phyloP scores from a whole-genome alignment of 2,113 vertebrate genomes.

The Amphiprion ocellaris region DNA sequence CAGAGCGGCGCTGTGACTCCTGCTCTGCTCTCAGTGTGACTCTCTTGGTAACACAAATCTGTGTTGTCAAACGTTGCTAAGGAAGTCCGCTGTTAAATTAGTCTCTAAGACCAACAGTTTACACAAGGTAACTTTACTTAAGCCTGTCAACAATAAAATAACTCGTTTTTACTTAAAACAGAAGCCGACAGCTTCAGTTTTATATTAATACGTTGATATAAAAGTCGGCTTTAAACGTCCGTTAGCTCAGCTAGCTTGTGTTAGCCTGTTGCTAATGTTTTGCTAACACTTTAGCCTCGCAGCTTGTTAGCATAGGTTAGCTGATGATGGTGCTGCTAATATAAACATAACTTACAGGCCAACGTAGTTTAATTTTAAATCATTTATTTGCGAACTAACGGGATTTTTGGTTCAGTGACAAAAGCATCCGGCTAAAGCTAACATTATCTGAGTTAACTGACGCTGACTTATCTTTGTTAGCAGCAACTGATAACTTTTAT shows the following conservation, averaged over 20 bases:
- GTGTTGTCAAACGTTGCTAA: constrained; percentile 82
- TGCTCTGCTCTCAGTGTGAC: neutral
- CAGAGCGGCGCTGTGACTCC: constrained; percentile 24
- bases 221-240: neutral
- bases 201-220: neutral
- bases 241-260: constrained; percentile 47
- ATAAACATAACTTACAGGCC: neutral
- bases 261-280: neutral
- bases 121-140: constrained; percentile 40
- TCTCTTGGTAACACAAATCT: constrained; percentile 62
- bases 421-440: neutral
- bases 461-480: neutral
- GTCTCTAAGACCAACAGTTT: neutral
- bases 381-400: too few relatives aligned
- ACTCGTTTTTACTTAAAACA: neutral
- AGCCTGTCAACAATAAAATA: neutral
- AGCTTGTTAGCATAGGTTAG: neutral
- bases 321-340: neutral
- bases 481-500: neutral
- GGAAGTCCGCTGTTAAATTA: constrained; percentile 65
- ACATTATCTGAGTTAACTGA: neutral
- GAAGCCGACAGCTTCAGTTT: fast-evolving
- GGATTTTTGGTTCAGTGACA: neutral
- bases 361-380: too few relatives aligned
- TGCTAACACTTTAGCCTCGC: constrained; percentile 18